phyloP scores from a whole-genome alignment of 2,888 invertebrate species.

The Apantesis nais region DNA sequence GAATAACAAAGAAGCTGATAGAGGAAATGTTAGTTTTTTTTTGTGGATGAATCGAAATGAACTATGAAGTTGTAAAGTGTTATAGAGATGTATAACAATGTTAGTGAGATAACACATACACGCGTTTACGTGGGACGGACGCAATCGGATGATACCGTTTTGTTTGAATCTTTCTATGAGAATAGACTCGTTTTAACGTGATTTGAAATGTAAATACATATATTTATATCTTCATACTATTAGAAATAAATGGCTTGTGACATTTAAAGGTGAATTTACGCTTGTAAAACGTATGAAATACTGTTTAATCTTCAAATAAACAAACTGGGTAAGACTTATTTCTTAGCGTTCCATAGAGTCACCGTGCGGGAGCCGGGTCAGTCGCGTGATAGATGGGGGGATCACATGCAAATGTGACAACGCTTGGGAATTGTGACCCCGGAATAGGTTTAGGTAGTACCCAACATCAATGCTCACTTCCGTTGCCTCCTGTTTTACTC shows the following conservation, averaged over 20 bases:
- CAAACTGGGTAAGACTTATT: too few species aligned
- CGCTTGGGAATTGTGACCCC: too few species aligned
- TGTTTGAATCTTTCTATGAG: constrained; percentile 40
- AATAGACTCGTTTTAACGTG: constrained; percentile 26
- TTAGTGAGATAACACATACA: constrained; percentile 72
- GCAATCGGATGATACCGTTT: constrained; percentile 65
- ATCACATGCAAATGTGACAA: too few species aligned
- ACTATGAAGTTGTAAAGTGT: constrained; percentile 51
- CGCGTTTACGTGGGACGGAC: constrained; percentile 72
- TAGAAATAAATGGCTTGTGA: neutral
- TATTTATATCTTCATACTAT: neutral
- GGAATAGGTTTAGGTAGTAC: too few species aligned
- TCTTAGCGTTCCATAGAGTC: too few species aligned
- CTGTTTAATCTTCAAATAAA: too few species aligned
- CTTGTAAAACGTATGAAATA: neutral
- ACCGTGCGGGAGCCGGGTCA: too few species aligned
- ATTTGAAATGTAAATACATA: constrained; percentile 3
- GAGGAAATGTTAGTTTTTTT: constrained; percentile 30
- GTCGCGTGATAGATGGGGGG: too few species aligned
- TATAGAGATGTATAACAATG: constrained; percentile 50
- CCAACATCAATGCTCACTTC: too few species aligned
- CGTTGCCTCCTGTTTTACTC: too few species aligned
- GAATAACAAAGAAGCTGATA: neutral
- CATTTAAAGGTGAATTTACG: neutral
- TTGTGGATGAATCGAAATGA: constrained; percentile 42